Conservation (phyloP, 2,888 invertebrate species). For the Athetis lepigone region DNA sequence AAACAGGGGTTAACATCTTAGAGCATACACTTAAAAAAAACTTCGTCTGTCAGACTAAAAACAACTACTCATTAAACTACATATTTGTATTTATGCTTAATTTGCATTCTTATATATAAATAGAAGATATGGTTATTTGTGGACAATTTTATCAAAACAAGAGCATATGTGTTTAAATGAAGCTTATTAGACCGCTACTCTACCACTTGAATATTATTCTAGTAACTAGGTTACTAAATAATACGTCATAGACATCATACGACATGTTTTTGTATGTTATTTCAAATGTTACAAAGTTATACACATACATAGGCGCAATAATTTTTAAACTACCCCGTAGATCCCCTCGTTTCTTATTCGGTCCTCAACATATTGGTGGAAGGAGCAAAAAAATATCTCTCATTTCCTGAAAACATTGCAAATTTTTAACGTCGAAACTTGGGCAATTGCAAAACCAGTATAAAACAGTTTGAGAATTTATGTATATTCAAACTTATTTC, state of each 20-base stretch:
- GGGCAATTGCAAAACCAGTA: constrained; percentile 56
- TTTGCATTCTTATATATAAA: not conserved
- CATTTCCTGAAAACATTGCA: constrained; percentile 49
- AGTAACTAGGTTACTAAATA: too few species aligned
- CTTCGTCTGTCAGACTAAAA: constrained; percentile 36
- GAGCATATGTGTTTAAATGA: too few species aligned
- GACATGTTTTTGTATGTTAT: too few species aligned
- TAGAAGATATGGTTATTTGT: too few species aligned
- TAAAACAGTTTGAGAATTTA: constrained; percentile 56
- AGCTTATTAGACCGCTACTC: too few species aligned
- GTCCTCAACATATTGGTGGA: constrained; percentile 16
- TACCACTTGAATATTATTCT: too few species aligned
- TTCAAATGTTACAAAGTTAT: too few species aligned
- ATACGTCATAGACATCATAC: too few species aligned
- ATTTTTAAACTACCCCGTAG: not conserved
- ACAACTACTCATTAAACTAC: constrained; percentile 12
- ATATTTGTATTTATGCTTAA: not conserved
- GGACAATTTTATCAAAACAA: too few species aligned
- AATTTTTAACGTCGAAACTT: constrained; percentile 61
- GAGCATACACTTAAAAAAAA: constrained; percentile 44
- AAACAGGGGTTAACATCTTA: constrained; percentile 55
- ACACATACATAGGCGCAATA: too few species aligned
- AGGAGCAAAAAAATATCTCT: constrained; percentile 40
- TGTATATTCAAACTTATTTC: constrained; percentile 63
- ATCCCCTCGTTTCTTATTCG: constrained; percentile 12